Base-by-base conservation (phyloP, 2,888 invertebrate genomes). In the Eurytoma adleriae region DNA sequence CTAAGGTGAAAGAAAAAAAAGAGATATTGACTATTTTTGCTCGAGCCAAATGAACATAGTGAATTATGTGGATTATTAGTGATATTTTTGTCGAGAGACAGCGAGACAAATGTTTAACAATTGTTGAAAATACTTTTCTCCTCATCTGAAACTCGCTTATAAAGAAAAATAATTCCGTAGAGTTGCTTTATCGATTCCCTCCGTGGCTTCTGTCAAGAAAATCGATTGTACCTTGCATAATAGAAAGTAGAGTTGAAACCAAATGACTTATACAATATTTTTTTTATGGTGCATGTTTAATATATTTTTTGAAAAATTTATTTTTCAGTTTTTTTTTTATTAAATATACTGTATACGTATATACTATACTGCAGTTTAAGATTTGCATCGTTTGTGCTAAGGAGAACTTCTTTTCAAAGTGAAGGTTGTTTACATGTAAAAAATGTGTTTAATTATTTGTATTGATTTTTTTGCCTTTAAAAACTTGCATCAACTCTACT, bases 21-120 rank as follows among this genome's bases (percentile, higher is more conserved):
- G 61, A 78, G 40, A 77, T 77, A 61, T 73, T 50, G 61, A 81
- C 82, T 82, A 82, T 82, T 82, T 82, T 82, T 82, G 74, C 79
- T 82, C 69, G 75, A 78, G 73, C 75, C 78, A 81, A 81, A 81
- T 81, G 69, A 77, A 48, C 64, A 71, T 80, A 80, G 76, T 20
- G 67, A 76, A 80, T 56, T 62, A 77, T 48, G 64, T 78, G 73
- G 54, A 81, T 81, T 81, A 70, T 81, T 74, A 78, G 69, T 73
- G 72, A 81, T 79, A 81, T 79, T 78, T 76, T 81, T 72, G 74
- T 70, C 67, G 62, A 72, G 52, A 30, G 56, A 10, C 54, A 71
- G 64, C 66, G 59, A 70, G n/a, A 40, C 69, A 77, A 78, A 77
- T 78, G 61, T 78, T 77, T 78, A 68, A 78, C 12, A 64, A 75